A percentile compares a stretch with the other conserved stretches of the same genome.
Evolutionary conservation across 2,888 invertebrate genomes (phyloP).

Genomic region (Vandiemenella viatica): DNA sequence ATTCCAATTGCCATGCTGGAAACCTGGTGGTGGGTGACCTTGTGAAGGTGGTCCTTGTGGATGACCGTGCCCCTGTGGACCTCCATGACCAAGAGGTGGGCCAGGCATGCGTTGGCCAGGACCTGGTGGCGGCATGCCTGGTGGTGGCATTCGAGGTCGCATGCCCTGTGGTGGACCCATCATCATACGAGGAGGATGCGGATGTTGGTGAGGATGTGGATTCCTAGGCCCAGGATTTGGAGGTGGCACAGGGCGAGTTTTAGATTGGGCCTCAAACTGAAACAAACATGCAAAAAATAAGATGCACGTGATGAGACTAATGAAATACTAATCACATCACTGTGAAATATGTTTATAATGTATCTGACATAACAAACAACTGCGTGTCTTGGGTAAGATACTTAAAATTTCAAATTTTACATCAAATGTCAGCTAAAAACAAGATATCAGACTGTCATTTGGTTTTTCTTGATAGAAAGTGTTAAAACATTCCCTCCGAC

Average conservation of each 20-base stretch:
- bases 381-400: too few relatives aligned
- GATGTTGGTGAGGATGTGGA: slow-evolving; percentile 31
- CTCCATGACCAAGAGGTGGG: slow-evolving; percentile 35
- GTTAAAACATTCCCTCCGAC: too few relatives aligned
- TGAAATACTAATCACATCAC: neutral
- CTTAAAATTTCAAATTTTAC: too few relatives aligned
- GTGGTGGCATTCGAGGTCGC: slow-evolving; percentile 36
- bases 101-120: slow-evolving; percentile 39
- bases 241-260: slow-evolving; percentile 71
- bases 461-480: too few relatives aligned
- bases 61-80: slow-evolving; percentile 36
- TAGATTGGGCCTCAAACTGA: slow-evolving; percentile 84
- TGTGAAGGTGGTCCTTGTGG: slow-evolving; percentile 37
- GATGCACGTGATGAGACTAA: neutral
- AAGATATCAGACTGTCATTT: too few relatives aligned
- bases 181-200: slow-evolving; percentile 39
- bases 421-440: too few relatives aligned
- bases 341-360: neutral
- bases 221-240: slow-evolving; percentile 47
- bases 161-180: slow-evolving; percentile 39
- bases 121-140: slow-evolving; percentile 39
- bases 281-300: slow-evolving; percentile 11
- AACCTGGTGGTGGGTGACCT: slow-evolving; percentile 40
- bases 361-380: too few relatives aligned
- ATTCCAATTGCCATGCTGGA: slow-evolving; percentile 41